A percentile compares a stretch with the other conserved stretches of the same genome.
Conservation (phyloP, 2,797 vertebrate genomes). For the Peromyscus nudipes region DNA sequence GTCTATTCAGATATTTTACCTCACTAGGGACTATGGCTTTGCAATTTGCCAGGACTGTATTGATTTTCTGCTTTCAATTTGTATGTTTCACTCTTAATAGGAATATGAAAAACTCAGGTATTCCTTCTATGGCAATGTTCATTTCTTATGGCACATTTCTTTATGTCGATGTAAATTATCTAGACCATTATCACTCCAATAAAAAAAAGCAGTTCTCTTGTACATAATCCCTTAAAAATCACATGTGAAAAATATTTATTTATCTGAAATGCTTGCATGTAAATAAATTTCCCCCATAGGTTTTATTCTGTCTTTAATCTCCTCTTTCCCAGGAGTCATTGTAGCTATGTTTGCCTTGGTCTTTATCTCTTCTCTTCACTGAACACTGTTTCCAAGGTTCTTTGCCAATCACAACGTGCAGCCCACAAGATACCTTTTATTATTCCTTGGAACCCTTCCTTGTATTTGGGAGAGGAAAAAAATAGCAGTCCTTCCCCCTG, state of each 20-base stretch:
- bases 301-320: conserved; percentile 46
- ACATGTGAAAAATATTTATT: background rate
- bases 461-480: conserved; percentile 9
- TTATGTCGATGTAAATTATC: conserved; percentile 48
- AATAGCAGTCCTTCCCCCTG: background rate
- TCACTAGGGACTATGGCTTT: background rate
- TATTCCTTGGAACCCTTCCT: background rate
- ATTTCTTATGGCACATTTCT: conserved; percentile 15
- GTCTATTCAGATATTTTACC: background rate
- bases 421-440: background rate
- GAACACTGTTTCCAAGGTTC: background rate
- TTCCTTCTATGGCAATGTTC: conserved; percentile 47
- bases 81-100: conserved; percentile 42
- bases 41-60: background rate
- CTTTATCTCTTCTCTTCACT: background rate
- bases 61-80: background rate
- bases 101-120: conserved; percentile 13
- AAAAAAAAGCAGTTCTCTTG: background rate
- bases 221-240: conserved; percentile 28
- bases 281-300: background rate
- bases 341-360: background rate
- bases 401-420: background rate
- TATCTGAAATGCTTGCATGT: conserved; percentile 19
- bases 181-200: background rate
- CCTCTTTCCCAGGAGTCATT: background rate